phyloP scores from a whole-genome alignment of 2,888 invertebrate genomes.

The Troilus luridus region DNA sequence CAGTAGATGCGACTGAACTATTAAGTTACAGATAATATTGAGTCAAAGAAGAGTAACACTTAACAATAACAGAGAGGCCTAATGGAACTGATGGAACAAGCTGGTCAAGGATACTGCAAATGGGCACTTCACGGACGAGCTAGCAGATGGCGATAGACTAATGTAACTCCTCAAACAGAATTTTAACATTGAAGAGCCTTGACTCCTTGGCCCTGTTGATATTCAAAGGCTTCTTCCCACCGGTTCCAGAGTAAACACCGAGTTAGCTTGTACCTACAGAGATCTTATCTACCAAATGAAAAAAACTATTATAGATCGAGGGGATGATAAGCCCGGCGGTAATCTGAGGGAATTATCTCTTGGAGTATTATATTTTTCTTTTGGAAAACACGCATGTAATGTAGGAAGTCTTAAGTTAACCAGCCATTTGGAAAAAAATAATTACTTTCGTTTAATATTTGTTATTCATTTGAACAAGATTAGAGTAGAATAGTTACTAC shows the following conservation, averaged over 20 bases:
- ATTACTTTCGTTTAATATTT: neutral
- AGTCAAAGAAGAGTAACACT: neutral
- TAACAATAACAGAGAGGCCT: neutral
- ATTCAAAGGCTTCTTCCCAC: conserved; percentile 31
- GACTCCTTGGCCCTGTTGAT: neutral
- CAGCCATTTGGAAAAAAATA: neutral
- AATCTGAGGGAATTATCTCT: neutral
- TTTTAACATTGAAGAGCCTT: conserved; percentile 29
- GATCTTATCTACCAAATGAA: neutral
- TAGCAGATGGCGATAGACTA: conserved; percentile 35
- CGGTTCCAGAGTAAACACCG: neutral
- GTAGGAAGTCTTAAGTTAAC: neutral
- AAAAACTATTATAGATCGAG: neutral
- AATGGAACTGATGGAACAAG: conserved; percentile 27
- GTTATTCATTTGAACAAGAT: neutral
- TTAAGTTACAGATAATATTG: neutral
- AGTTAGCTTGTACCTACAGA: conserved; percentile 16
- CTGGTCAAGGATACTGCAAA: conserved; percentile 7
- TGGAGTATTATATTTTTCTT: neutral
- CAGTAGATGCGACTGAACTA: neutral
- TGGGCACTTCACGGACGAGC: conserved; percentile 14
- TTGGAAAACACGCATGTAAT: neutral
- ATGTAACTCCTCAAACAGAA: conserved; percentile 14
- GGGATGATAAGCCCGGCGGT: neutral
- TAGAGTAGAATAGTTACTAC: too few species aligned